Base-by-base conservation (phyloP, 2,113 vertebrate species). In the Desmodus rotundus region DNA sequence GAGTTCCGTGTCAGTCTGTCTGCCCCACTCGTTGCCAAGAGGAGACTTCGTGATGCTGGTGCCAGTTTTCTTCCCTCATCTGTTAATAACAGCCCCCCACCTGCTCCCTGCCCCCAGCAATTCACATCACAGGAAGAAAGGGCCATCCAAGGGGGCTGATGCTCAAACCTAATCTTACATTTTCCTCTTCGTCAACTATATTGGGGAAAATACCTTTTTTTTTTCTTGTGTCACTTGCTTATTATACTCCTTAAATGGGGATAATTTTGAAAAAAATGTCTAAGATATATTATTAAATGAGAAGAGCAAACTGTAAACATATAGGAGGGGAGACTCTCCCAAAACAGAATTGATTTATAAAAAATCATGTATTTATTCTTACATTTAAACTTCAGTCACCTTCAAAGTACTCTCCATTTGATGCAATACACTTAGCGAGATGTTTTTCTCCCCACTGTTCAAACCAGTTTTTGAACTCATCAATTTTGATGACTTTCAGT, bases 71-170 rank as follows among this genome's bases (percentile, higher is more conserved):
- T 70, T 11, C 5, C 16, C 8, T 8, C 26, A 41, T 63, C 43
- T 22, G 9, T 1, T 9, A 43, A 41, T 2, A 7, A 24, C 24
- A 74, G 54, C 41, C 26, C 28, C 47, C 20, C 5, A 26, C 56
- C 26, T 58, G 24, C 56, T 1, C 13, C 7, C 19, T 0, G 3
- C 6, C n/a, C 28, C 5, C 41, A 36, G 61, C 16, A 36, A 20
- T 3, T 73, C 41, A 20, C 2, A 22, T 28, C 36, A 6, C 6
- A 5, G 67, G 33, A 74, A 52, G 24, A n/a, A 67, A 65, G 19
- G 9, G 20, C 1, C 11, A 38, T 7, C 47, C 22, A n/a, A 0
- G 1, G 36, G 19, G 13, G 24, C 52, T 56, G 28, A 67, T 20
- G 13, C 28, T 45, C 17, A 2, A 67, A 31, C 36, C 45, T 41